Conservation (phyloP, 1,140 invertebrate species). For the Zaprionus nigranus region DNA sequence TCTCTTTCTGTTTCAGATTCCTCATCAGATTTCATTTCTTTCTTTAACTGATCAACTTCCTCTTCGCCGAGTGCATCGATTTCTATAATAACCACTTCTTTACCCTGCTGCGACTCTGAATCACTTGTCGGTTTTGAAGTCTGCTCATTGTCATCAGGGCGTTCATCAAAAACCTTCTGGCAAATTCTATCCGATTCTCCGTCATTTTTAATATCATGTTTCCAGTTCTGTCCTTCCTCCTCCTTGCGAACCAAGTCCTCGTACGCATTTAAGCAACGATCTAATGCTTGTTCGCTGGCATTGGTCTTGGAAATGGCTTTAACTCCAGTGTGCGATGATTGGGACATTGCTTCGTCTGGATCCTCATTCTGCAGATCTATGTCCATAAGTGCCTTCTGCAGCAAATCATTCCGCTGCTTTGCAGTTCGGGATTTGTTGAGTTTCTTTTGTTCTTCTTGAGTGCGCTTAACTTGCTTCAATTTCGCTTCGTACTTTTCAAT, state of each 20-base stretch:
- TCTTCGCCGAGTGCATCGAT: conserved; percentile 70
- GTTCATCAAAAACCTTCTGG: conserved; percentile 58
- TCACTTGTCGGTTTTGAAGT: conserved; percentile 8
- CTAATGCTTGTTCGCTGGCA: conserved; percentile 60
- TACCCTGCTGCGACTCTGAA: neutral
- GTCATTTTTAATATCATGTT: conserved; percentile 23
- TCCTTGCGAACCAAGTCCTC: conserved; percentile 68
- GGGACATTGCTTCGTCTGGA: conserved; percentile 9
- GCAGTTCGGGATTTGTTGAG: conserved; percentile 6
- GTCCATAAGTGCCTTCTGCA: conserved; percentile 74
- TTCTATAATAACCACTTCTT: conserved; percentile 72
- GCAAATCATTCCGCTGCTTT: conserved; percentile 51
- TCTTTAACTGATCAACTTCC: conserved; percentile 57
- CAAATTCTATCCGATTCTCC: conserved; percentile 61
- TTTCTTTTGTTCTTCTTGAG: conserved; percentile 30
- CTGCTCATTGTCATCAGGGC: neutral
- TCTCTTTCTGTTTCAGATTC: conserved; percentile 14
- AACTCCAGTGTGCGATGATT: neutral
- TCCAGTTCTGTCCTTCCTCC: conserved; percentile 7
- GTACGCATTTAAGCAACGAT: conserved; percentile 58
- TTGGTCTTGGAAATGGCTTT: conserved; percentile 38
- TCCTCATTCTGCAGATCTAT: conserved; percentile 63
- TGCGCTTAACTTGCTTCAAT: conserved; percentile 52
- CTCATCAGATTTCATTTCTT: conserved; percentile 49
- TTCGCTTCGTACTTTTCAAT: conserved; percentile 71